A percentile compares a stretch with the other conserved stretches of the same genome.
These are phyloP conservation scores for Corella eumyota DNA, from an alignment of 23 tunicate species.

Conservation along the genomic window DNA sequence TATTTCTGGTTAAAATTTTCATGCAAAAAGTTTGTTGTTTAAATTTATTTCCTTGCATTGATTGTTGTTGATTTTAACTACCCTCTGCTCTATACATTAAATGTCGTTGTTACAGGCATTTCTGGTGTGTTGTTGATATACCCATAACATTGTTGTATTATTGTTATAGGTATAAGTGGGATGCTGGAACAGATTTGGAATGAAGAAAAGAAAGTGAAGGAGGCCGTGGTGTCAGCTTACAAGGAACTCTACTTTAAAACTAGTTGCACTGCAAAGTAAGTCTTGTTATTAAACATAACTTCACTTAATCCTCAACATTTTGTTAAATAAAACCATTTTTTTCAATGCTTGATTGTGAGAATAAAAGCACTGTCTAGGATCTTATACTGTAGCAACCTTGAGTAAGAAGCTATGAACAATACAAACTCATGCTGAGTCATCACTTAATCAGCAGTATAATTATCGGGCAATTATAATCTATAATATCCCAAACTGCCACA, in stretches of 20 bases:
- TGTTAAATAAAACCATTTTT: too few relatives aligned
- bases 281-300: too few relatives aligned
- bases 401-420: too few relatives aligned
- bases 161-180: constrained; percentile 34
- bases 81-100: not conserved
- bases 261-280: constrained; percentile 3
- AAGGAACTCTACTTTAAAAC: constrained; percentile 54
- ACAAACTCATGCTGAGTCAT: too few relatives aligned
- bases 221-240: constrained; percentile 82
- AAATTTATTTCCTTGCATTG: not conserved
- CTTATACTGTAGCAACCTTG: too few relatives aligned
- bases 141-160: not conserved
- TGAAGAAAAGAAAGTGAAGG: constrained; percentile 71
- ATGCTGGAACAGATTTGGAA: constrained; percentile 84
- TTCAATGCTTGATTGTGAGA: too few relatives aligned
- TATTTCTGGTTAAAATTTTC: not conserved
- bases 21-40: not conserved
- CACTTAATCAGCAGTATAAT: too few relatives aligned
- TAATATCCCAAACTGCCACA: too few relatives aligned
- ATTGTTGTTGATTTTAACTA: not conserved
- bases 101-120: not conserved
- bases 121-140: too few relatives aligned
- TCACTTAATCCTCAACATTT: too few relatives aligned
- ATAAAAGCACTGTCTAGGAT: too few relatives aligned
- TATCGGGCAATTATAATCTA: too few relatives aligned